Base-by-base conservation (phyloP, 2,797 vertebrate species). In the Platyrinchus mystaceus region DNA sequence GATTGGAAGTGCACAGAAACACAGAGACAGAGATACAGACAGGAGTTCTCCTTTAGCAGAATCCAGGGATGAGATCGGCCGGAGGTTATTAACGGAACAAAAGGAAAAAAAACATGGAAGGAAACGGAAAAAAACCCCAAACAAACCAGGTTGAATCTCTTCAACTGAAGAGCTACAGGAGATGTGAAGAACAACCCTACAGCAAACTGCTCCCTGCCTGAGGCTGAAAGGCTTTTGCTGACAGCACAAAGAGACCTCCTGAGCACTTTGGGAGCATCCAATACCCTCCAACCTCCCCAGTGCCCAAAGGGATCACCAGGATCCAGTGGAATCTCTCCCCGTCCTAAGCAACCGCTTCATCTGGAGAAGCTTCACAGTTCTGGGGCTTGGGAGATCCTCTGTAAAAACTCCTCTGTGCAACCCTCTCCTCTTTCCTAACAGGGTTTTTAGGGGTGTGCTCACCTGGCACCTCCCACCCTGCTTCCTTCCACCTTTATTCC, bases 41-140 rank as follows among this genome's bases (percentile, higher is more conserved):
- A 91, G 46, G 67, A 84, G 66, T 53, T 63, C 34, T 62, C 95
- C 94, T 81, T 84, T 27, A 87, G 95, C 71, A 90, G 92, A 96
- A 66, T 81, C 85, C 92, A 84, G 94, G 97, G 94, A 95, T 92
- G 92, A 95, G 94, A 95, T 95, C 18, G 80, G 91, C 70, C 56
- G 73, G 64, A 91, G 91, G 69, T 80, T 56, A 49, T 36, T 34
- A 89, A 92, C 49, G 1, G 62, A 91, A 91, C 23, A 1, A 44
- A 81, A 78, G 7, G 15, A 46, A 47, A 44, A 74, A 24, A 7
- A 87, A 24, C 76, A 69, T 71, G 24, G 30, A 80, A 79, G 15
- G 74, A 64, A 77, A 94, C 16, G 4, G 10, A 50, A 52, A 28
- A 27, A 50, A 50, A 27, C 14, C 23, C 26, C 13, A 49, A 49